Base-by-base conservation (phyloP, 1,140 invertebrate genomes). In the Caenorhabditis briggsae region DNA sequence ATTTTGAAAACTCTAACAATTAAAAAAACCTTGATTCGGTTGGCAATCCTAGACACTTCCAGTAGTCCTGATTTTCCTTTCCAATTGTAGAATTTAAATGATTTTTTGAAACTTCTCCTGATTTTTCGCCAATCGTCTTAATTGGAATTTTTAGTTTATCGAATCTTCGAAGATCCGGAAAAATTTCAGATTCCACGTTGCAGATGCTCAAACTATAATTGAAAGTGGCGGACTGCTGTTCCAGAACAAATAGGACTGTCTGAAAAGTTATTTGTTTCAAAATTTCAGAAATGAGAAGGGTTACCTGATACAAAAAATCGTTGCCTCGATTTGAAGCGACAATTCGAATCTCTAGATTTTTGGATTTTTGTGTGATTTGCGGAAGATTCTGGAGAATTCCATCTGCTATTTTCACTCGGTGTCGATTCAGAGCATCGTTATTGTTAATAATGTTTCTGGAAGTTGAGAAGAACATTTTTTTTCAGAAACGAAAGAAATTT, bases 251-350 rank as follows among this genome's bases (percentile, higher is more conserved):
- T 12, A 70, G 43, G 14, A 70, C 64, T 43, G 64, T 70, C 64
- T 70, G 33, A 33, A 33, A 33, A 33, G 33, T 33, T 33, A 33
- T 33, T 2, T 33, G 1, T 33, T 33, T 33, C 1, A 33, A 33
- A 33, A 2, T 33, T 33, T 3, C 1, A 33, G 33, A 33, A 33
- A 33, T 2, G 3, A 33, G 33, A 33, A 33, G 33, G 1, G 1
- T 33, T 25, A 84, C 83, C 83, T 84, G 83, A 64, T 59, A 64
- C 41, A 84, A 53, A 65, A 64, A 84, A 23, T 61, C 61, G 23
- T 55, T 64, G 5, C 50, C 61, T 11, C 83, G 18, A 43, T 84
- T 53, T 20, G 83, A 53, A 48, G 83, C 61, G 3, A 84, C 59
- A 2, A 84, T 46, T 61, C 83, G 58, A 53, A 84, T 53, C 43